Conservation (phyloP, 2,888 invertebrate species). For the Ennomos quercinarius region DNA sequence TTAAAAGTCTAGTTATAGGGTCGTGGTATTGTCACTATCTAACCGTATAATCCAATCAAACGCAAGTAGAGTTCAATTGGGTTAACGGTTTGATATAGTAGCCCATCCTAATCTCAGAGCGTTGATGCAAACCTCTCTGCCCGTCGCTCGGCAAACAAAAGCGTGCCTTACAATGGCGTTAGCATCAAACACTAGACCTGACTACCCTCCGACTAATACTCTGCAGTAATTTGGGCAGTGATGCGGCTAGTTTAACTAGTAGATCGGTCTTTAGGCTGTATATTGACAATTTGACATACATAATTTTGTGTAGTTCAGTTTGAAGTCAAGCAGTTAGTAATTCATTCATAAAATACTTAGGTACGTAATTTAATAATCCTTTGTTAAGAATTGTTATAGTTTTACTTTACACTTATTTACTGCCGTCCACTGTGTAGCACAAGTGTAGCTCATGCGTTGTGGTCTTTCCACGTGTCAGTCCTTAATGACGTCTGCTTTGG, state of each 20-base stretch:
- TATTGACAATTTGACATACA: no score
- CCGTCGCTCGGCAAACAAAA: constrained; percentile 26
- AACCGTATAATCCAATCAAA: not conserved
- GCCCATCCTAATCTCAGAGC: constrained; percentile 23
- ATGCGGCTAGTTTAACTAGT: not conserved
- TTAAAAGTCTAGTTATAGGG: no score
- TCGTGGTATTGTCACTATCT: no score
- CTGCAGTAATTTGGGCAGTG: constrained; percentile 10
- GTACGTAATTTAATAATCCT: no score
- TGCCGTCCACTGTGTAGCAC: constrained; percentile 3
- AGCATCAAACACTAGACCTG: constrained; percentile 24
- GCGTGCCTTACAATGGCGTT: constrained; percentile 25
- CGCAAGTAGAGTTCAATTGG: constrained; percentile 17
- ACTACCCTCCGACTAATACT: constrained; percentile 19
- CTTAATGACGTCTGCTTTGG: constrained; percentile 39
- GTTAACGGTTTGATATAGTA: constrained; percentile 6
- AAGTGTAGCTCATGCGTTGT: constrained; percentile 16
- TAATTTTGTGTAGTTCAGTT: no score
- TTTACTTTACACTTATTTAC: constrained; percentile 4
- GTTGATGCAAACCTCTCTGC: constrained; percentile 20
- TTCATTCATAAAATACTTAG: no score
- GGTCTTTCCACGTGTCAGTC: constrained; percentile 37
- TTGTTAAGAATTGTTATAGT: no score
- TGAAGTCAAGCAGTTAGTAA: no score
- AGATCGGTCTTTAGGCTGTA: no score